A percentile compares a stretch with the other conserved stretches of the same genome.
phyloP scores from a whole-genome alignment of 2,888 invertebrate genomes.

The Gastracanthus pulcherrimus region DNA sequence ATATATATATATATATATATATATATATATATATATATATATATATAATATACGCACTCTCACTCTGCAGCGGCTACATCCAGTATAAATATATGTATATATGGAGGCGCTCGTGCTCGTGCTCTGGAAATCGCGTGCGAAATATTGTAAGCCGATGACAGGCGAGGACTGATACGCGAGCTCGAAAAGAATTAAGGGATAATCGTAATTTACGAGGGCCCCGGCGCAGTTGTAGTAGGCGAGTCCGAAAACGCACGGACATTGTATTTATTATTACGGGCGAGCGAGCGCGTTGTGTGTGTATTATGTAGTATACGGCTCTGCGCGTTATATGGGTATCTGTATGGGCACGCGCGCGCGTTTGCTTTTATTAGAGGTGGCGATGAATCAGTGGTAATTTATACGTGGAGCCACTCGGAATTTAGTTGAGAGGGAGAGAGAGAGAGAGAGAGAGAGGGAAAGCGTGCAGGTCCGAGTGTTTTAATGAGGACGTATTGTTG shows the following conservation, averaged over 20 bases:
- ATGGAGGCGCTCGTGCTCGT: not conserved
- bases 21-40: too few relatives aligned
- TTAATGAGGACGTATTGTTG: constrained; percentile 22
- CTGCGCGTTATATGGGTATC: too few relatives aligned
- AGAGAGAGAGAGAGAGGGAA: too few relatives aligned
- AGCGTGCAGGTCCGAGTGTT: not conserved
- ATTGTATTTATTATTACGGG: not conserved
- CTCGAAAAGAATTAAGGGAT: constrained; percentile 5
- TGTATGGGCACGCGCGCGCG: too few relatives aligned
- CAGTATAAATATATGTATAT: too few relatives aligned
- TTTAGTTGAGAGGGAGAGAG: not conserved
- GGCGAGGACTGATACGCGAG: not conserved
- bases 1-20: too few relatives aligned
- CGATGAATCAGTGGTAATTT: constrained; percentile 19
- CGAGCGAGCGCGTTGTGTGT: too few relatives aligned
- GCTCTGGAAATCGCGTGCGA: not conserved
- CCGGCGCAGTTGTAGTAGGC: not conserved
- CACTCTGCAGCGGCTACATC: too few relatives aligned
- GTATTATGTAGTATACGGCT: too few relatives aligned
- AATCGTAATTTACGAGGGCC: constrained; percentile 24
- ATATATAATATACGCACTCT: too few relatives aligned
- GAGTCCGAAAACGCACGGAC: not conserved
- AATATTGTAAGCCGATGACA: constrained; percentile 36
- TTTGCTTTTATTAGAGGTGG: constrained; percentile 25
- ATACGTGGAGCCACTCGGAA: not conserved